phyloP scores from a whole-genome alignment of 1,140 invertebrate species.

The Parapsyche elsis region DNA sequence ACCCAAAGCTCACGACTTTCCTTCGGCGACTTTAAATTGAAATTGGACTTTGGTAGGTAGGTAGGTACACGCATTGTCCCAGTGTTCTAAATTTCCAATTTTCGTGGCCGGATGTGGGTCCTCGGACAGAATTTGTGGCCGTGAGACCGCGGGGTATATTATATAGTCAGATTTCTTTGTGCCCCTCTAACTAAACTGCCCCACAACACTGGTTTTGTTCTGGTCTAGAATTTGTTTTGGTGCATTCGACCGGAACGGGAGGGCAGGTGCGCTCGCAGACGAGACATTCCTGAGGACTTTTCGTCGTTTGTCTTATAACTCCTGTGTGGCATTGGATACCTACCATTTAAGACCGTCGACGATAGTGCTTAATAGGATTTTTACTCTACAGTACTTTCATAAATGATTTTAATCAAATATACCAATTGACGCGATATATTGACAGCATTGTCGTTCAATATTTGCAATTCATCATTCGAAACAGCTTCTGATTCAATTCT shows the following conservation, averaged over 20 bases:
- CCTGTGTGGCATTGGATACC: too few relatives aligned
- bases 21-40: not conserved
- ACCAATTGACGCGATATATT: too few relatives aligned
- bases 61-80: not conserved
- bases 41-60: not conserved
- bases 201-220: constrained; percentile 19
- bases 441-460: too few relatives aligned
- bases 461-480: too few relatives aligned
- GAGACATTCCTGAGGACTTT: too few relatives aligned
- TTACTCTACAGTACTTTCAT: too few relatives aligned
- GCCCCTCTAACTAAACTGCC: constrained; percentile 30
- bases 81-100: constrained; percentile 41
- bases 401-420: too few relatives aligned
- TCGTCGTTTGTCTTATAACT: too few relatives aligned
- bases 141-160: constrained; percentile 45
- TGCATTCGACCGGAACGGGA: constrained; percentile 50
- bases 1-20: not conserved
- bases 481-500: too few relatives aligned
- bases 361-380: too few relatives aligned
- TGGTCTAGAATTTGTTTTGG: constrained; percentile 51
- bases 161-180: constrained; percentile 32
- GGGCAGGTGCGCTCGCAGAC: constrained; percentile 48
- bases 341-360: too few relatives aligned
- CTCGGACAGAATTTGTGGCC: constrained; percentile 46
- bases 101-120: constrained; percentile 46